Evolutionary conservation across 2,113 vertebrate species (phyloP), one percentile per base, ranked within the genome.

Genomic region (Apteryx owenii): DNA sequence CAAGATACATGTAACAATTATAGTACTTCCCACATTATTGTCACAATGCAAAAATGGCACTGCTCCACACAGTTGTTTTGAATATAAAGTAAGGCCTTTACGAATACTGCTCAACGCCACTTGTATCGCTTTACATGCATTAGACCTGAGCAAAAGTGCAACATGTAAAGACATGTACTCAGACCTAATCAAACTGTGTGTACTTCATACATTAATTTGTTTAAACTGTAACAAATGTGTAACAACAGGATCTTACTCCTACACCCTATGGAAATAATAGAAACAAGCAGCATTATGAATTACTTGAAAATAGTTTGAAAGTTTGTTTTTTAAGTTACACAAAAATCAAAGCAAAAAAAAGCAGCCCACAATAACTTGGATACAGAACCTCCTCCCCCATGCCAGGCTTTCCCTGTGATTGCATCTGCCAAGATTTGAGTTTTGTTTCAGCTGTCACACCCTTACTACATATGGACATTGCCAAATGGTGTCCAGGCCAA

Each of bases 181-280:
- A 51, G 60, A 60, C 71, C 81, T 89, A 94, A 89, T 88, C 93
- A 88, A 92, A 91, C 85, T 81, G 53, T 12, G 1, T 10, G 64
- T 71, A 70, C 66, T 82, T 89, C 66, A 58, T 51, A 38, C 4
- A 1, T 66, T 92, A 64, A 89, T 95, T 93, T 96, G 92, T 89
- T 85, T 94, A 91, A 94, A 58, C 84, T 50, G 76, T 88, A 93
- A 75, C 85, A 50, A 93, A 97, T 96, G 91, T 93, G 96, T 95
- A 95, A 73, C 81, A 71, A 96, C 91, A 95, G 81, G 93, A 95
- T 88, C 85, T 75, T 70, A 88, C 95, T 97, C 95, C 84, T 91
- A 96, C 93, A 93, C 64, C 12, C 87, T 85, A 83, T 73, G 75
- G 71, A 89, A 96, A 92, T 94, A 82, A 89, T 76, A 84, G 54